Percentiles rank a stretch among this genome's conserved stretches.
phyloP scores from a whole-genome alignment of 1,140 invertebrate genomes.

The Achatina immaculata region DNA sequence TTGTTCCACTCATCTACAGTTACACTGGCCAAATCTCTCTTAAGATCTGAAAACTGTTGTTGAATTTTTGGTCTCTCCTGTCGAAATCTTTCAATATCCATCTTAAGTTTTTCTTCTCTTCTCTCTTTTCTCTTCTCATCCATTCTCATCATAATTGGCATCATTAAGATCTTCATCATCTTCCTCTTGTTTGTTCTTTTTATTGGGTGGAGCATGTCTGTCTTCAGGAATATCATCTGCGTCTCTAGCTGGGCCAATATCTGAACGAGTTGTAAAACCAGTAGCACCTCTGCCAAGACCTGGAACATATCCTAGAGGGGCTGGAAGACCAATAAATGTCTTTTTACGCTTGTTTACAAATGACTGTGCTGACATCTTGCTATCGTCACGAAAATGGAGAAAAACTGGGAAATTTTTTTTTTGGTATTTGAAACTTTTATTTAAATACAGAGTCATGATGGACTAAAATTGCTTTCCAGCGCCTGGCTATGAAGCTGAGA shows the following conservation, averaged over 20 bases:
- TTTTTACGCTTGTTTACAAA: constrained; percentile 69
- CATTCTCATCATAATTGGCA: constrained; percentile 99
- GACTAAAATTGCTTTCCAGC: constrained; percentile 72
- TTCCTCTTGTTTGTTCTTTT: constrained; percentile 89
- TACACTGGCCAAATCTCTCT: constrained; percentile 84
- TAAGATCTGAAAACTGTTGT: constrained; percentile 70
- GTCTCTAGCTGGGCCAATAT: constrained; percentile 99
- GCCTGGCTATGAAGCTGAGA: constrained; percentile 85
- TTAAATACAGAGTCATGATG: too few relatives aligned
- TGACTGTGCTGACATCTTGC: constrained; percentile 73
- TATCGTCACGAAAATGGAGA: too few relatives aligned
- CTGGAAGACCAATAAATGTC: constrained; percentile 70
- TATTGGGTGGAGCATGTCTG: constrained; percentile 91
- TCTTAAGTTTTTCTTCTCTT: constrained; percentile 74
- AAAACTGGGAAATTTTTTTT: too few relatives aligned
- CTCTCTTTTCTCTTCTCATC: constrained; percentile 97
- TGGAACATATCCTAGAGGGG: constrained; percentile 72
- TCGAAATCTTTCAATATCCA: too few relatives aligned
- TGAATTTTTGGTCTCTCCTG: too few relatives aligned
- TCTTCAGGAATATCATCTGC: constrained; percentile 98
- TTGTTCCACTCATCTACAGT: constrained; percentile 95
- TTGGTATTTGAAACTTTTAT: too few relatives aligned
- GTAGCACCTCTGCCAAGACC: constrained; percentile 82
- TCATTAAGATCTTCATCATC: constrained; percentile 99
- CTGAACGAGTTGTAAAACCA: constrained; percentile 98